Evolutionary conservation across 2,797 vertebrate species (phyloP).

Genomic region (Miichthys miiuy): DNA sequence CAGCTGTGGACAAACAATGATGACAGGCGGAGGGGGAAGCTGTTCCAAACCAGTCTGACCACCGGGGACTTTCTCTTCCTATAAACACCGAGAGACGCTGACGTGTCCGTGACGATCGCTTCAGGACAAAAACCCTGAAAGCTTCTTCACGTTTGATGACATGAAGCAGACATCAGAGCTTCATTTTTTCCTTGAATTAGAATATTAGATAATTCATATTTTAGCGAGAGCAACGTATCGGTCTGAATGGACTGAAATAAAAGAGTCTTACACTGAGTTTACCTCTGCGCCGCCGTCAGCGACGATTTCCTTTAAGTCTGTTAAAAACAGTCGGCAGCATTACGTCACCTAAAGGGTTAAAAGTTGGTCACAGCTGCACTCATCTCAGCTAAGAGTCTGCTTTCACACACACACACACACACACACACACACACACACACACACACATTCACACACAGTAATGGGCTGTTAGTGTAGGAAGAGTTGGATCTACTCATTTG

Average conservation of each 20-base stretch:
- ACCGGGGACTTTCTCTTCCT: background rate
- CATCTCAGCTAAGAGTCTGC: conserved; percentile 17
- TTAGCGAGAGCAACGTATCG: too few relatives aligned
- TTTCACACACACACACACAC: conserved; percentile 17
- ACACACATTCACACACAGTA: conserved; percentile 21
- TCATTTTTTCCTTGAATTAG: too few relatives aligned
- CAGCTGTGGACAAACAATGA: conserved; percentile 43
- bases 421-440: background rate
- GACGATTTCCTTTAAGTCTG: background rate
- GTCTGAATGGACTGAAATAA: background rate
- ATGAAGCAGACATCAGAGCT: too few relatives aligned
- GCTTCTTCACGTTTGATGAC: too few relatives aligned
- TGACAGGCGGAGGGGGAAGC: background rate
- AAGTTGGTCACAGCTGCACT: conserved; percentile 22
- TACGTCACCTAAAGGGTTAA: background rate
- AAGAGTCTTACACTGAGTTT: background rate
- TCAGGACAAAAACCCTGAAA: too few relatives aligned
- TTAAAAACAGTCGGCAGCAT: background rate
- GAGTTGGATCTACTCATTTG: conserved; percentile 58
- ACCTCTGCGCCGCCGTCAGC: background rate
- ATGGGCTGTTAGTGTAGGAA: conserved; percentile 49
- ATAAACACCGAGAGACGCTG: background rate
- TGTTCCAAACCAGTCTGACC: background rate
- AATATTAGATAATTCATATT: too few relatives aligned
- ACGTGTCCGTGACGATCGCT: background rate